Conservation (phyloP, 2,888 invertebrate species). For the Yponomeuta sedellus region DNA sequence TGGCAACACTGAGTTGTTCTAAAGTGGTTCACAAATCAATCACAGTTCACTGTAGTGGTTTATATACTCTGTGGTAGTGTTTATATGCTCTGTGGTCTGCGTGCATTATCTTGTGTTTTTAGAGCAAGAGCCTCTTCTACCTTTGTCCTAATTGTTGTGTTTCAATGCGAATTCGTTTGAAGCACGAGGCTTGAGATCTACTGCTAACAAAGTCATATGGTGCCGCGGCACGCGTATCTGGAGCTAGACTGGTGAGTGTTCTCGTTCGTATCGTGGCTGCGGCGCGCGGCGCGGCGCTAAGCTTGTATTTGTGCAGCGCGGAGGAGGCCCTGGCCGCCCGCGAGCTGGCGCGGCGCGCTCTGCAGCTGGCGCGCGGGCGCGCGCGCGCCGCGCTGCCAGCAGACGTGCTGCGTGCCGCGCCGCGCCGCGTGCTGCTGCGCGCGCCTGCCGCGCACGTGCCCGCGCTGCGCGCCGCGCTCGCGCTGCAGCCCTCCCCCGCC, state of each 20-base stretch:
- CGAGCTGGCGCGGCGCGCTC: constrained; percentile 73
- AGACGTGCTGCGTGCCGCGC: constrained; percentile 36
- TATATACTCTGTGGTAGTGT: too few species aligned
- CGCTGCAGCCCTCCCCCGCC: constrained; percentile 25
- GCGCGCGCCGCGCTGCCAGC: constrained; percentile 31
- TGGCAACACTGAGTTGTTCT: too few species aligned
- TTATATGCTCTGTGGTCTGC: too few species aligned
- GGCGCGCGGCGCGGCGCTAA: constrained; percentile 7
- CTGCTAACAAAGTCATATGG: constrained; percentile 27
- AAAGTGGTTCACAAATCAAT: too few species aligned
- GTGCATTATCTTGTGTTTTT: too few species aligned
- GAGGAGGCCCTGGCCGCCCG: constrained; percentile 27
- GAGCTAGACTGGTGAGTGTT: constrained; percentile 45
- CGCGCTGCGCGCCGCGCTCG: constrained; percentile 33
- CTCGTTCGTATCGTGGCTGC: constrained; percentile 19
- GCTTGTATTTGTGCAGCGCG: constrained; percentile 25
- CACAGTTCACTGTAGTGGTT: too few species aligned
- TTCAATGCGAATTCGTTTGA: too few species aligned
- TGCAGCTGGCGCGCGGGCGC: constrained; percentile 34
- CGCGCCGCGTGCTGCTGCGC: constrained; percentile 55
- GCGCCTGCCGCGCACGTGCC: constrained; percentile 53
- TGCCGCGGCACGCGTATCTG: constrained; percentile 43
- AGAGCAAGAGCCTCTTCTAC: too few species aligned
- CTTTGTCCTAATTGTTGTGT: too few species aligned
- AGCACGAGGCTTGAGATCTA: too few species aligned